Base-by-base conservation (phyloP, 2,113 vertebrate species). In the Protomyctophum bolini region DNA sequence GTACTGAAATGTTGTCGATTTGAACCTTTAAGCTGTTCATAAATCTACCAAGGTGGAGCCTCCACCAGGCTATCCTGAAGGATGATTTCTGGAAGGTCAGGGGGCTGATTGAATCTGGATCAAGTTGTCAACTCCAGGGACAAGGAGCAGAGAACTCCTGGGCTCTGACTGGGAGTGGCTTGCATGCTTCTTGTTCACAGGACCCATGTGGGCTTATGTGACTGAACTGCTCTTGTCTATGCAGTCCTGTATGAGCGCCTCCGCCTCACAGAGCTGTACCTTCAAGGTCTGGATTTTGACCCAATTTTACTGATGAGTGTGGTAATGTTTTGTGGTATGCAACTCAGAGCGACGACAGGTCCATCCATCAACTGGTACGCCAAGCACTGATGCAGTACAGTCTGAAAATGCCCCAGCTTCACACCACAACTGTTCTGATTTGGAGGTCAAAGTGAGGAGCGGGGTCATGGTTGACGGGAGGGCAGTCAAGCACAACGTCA, bases 121-220 rank as follows among this genome's bases (percentile, higher is more conserved):
- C 59, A 21, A 21, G 21, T 75, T 9, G 58, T 21, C 6, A 82
- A 89, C n/a, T 2, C 3, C 2, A 73, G 63, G 2, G 56, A 62
- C 63, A 50, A 21, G 3, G 7, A 63, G 11, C 2, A 54, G 10
- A 70, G 73, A 29, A 86, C 63, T 21, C 59, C 2, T 12, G 5
- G 54, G 62, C 82, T 10, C 63, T 10, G 21, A 21, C 21, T 21
- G 0, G 50, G 48, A 9, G 62, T 73, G 48, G 57, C 50, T 9
- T 72, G 72, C 21, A 50, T 66, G 58, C 67, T 86, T 50, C 66
- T 87, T 45, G 80, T 14, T 5, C 61, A 78, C 0, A 10, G 74
- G 6, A 58, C 57, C 29, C 70, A 46, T 2, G 57, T 47, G 56
- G 70, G 59, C 8, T 75, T 51, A 0, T 52, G 57, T n/a, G 47